Percentiles rank a stretch among this genome's conserved stretches.
Conservation (phyloP, 2,113 vertebrate genomes). For the Morone saxatilis region DNA sequence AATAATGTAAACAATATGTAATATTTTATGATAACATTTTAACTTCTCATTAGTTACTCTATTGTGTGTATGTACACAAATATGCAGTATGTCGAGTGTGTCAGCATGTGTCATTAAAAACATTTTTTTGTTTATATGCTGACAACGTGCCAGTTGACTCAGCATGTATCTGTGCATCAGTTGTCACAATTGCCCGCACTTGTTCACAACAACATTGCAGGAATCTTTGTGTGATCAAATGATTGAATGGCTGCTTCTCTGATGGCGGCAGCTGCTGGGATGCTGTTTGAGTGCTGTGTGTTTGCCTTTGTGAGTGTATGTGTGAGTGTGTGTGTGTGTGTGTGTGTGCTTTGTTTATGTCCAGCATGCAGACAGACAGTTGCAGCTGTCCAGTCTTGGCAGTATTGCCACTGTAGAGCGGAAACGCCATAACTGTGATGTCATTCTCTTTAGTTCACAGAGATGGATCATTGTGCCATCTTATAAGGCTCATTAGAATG, state of each 20-base stretch:
- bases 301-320: neutral
- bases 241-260: slow-evolving; percentile 39
- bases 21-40: neutral
- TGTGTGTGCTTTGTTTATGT: slow-evolving; percentile 45
- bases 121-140: neutral
- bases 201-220: slow-evolving; percentile 47
- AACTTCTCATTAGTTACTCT: neutral
- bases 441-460: slow-evolving; percentile 52
- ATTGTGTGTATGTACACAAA: neutral
- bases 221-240: slow-evolving; percentile 30
- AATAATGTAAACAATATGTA: neutral
- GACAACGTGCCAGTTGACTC: slow-evolving; percentile 20
- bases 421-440: slow-evolving; percentile 65
- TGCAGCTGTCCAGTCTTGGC: slow-evolving; percentile 77
- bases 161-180: slow-evolving; percentile 42
- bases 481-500: slow-evolving; percentile 36
- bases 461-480: slow-evolving; percentile 57
- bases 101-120: neutral
- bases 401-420: slow-evolving; percentile 16
- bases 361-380: slow-evolving; percentile 32
- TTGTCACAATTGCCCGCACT: slow-evolving; percentile 46
- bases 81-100: slow-evolving; percentile 7
- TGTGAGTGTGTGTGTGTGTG: slow-evolving; percentile 21
- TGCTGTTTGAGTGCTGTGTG: slow-evolving; percentile 22
- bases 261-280: slow-evolving; percentile 68